Evolutionary conservation across 2,888 invertebrate genomes (phyloP), one percentile per base, ranked within the genome.

Genomic region (Encarsia formosa): DNA sequence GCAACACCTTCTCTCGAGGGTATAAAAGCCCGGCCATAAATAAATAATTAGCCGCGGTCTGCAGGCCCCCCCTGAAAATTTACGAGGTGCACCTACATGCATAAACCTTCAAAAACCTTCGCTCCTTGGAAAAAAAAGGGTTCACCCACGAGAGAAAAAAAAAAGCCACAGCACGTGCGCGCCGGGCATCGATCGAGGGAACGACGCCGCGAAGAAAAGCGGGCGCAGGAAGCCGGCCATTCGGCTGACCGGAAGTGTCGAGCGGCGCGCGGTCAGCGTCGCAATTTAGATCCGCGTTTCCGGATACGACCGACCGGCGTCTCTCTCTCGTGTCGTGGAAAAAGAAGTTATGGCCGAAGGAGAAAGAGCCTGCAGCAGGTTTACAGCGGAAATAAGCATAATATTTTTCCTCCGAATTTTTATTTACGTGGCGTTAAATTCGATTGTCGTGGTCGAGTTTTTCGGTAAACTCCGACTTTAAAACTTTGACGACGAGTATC

Each of bases 201-300:
- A 56, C 52, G 53, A 52, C 57, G 43, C 46, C 23, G 40, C 41
- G 48, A 47, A 43, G 52, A 48, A 52, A 52, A 52, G 48, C 48
- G 49, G 22, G 38, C 42, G 26, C 46, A 37, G 49, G 54, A 54
- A 47, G 40, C 50, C 39, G 43, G 20, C 43, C 47, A 50, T 43
- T 50, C 43, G 46, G 42, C 15, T 29, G 39, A 23, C 6, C 49
- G 49, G 49, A 54, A 49, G 52, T 38, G 41, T 48, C 43, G 38
- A 46, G 46, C 46, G 31, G 23, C 39, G 58, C 60, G 61, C 62
- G 65, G 65, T 66, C 65, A 63, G 64, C 63, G 62, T 57, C 59
- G 61, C 65, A 65, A 68, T 68, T 67, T 67, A 66, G 65, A 63
- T 66, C 59, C 61, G 62, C 63, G 64, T 63, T 64, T 67, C 65